Base-by-base conservation (phyloP, 92 coral and sea anemone species). In the Epizoanthus rinbou region DNA sequence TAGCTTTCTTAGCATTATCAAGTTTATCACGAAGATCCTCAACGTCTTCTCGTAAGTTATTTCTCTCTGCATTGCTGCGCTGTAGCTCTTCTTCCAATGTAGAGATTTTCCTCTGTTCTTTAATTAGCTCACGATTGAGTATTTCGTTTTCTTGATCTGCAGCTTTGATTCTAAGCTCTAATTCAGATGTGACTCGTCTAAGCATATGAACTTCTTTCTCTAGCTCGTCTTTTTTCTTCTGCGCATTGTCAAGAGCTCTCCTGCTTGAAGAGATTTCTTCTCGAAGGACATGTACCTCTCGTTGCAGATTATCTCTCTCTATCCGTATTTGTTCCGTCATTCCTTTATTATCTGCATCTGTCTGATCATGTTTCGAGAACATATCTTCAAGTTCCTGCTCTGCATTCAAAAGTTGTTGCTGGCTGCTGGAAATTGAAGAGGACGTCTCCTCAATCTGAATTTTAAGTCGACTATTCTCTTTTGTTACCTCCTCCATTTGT, bases 71-170 rank as follows among this genome's bases (percentile, higher is more conserved):
- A 64, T 75, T 87, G 58, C 86, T 80, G 21, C 95, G 98, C 71
- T 97, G 98, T 23, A 94, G 79, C 45, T 90, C 91, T 16, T 93
- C 92, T 57, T 97, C 97, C 57, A 94, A 76, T 56, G 91, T 92
- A 14, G 95, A 86, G 73, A 87, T 81, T 58, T 93, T 94, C 64
- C 95, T 92, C 89, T 97, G 99, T 67, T 90, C 91, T 68, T 93
- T 93, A 11, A 97, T 94, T 69, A 97, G 87, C 73, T 97, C 99
- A 69, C 95, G 91, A 88, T 97, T 97, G 63, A 97, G 89, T 47
- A 89, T 95, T 72, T 94, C 98, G 86, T 92, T 97, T 76, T 97
- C 98, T 78, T 94, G 93, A 57, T 88, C 95, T 35, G 95, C 89
- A 66, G 95, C 89, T 63, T 88, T 91, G 1, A 92, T 85, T 73